A percentile compares a stretch with the other conserved stretches of the same genome.
phyloP scores from a whole-genome alignment of 2,888 invertebrate genomes.

The Caenorhabditis sp. region DNA sequence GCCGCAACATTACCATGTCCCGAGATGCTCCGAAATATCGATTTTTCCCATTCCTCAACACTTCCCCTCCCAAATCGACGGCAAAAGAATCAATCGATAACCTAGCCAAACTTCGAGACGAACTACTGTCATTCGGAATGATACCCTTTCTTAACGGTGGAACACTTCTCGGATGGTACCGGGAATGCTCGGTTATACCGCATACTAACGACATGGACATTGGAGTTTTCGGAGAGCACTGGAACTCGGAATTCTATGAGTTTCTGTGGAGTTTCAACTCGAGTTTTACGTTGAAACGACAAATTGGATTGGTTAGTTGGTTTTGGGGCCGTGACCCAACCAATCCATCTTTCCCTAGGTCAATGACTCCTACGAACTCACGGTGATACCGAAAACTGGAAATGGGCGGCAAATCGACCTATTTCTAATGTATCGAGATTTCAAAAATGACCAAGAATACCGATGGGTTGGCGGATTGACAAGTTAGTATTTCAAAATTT shows the following conservation, averaged over 20 bases:
- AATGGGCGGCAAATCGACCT: conserved; percentile 33
- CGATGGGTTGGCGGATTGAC: conserved; percentile 47
- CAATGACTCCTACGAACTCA: conserved; percentile 57
- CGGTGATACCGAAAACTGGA: conserved; percentile 26
- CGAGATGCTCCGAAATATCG: conserved; percentile 4
- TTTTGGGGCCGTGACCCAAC: background rate
- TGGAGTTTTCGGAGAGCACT: conserved; percentile 44
- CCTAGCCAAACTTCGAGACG: conserved; percentile 35
- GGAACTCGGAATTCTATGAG: conserved; percentile 33
- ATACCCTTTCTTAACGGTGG: conserved; percentile 57
- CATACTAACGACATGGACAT: conserved; percentile 64
- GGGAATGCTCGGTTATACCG: conserved; percentile 63
- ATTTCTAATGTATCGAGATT: conserved; percentile 52
- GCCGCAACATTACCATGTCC: conserved; percentile 20
- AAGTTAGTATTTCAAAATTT: conserved; percentile 6
- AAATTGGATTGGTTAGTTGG: conserved; percentile 41
- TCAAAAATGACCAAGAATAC: conserved; percentile 10
- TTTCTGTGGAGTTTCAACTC: conserved; percentile 23
- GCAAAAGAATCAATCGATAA: background rate
- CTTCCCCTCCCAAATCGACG: conserved; percentile 9
- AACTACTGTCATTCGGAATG: conserved; percentile 28
- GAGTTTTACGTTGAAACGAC: conserved; percentile 34
- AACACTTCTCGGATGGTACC: conserved; percentile 62
- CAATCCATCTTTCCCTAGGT: conserved; percentile 23
- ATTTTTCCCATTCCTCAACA: background rate